Evolutionary conservation across 2,797 vertebrate species (phyloP).

Genomic region (Melanotaenia boesemani): DNA sequence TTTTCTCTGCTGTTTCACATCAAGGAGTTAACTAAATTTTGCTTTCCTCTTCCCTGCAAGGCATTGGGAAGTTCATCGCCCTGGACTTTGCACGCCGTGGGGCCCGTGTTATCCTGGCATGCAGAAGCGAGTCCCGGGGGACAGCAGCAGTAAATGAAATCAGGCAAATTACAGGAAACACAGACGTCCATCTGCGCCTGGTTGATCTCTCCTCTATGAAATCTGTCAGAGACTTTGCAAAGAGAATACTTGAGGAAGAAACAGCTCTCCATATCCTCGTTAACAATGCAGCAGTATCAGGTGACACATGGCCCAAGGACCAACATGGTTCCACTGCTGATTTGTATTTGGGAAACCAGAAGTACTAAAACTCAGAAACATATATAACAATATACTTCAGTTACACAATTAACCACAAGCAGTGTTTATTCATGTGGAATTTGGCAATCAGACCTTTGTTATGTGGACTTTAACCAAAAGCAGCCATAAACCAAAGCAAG

Average conservation of each 20-base stretch:
- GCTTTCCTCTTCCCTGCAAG: constrained; percentile 61
- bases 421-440: not conserved
- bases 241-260: constrained; percentile 79
- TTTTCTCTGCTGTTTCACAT: not conserved
- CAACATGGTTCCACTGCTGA: not conserved
- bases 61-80: constrained; percentile 88
- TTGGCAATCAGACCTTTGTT: not conserved
- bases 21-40: not conserved
- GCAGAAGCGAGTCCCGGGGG: constrained; percentile 79
- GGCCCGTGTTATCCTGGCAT: constrained; percentile 88
- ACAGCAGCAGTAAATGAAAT: constrained; percentile 81
- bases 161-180: constrained; percentile 76
- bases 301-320: constrained; percentile 59
- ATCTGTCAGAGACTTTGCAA: constrained; percentile 84
- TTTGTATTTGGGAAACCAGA: not conserved
- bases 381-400: too few species aligned
- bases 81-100: constrained; percentile 87
- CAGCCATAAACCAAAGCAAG: not conserved
- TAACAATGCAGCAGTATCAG: constrained; percentile 87
- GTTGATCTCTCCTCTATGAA: constrained; percentile 86
- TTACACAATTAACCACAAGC: not conserved
- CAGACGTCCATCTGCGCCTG: constrained; percentile 78
- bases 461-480: constrained; percentile 4
- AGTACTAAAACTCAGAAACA: not conserved
- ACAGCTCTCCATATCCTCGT: constrained; percentile 87